phyloP scores from a whole-genome alignment of 2,797 vertebrate species.

The Cynopterus sphinx region DNA sequence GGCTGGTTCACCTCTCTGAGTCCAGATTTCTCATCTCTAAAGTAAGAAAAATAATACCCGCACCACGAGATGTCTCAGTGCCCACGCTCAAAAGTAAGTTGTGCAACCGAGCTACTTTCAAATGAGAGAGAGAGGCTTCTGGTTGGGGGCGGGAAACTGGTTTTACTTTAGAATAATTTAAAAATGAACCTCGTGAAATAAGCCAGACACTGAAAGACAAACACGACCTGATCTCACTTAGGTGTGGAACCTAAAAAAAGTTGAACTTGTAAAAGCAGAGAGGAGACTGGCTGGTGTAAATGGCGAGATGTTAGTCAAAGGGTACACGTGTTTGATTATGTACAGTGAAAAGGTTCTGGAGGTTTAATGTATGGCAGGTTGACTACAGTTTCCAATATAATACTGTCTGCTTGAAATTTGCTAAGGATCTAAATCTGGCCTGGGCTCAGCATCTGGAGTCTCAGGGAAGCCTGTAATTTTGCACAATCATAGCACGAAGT shows the following conservation, averaged over 20 bases:
- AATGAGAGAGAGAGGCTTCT: not conserved
- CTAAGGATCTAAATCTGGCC: not conserved
- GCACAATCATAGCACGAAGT: not conserved
- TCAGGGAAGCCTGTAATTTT: not conserved
- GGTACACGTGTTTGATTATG: not conserved
- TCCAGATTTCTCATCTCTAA: not conserved
- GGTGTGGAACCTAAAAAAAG: not conserved
- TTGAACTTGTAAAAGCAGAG: not conserved
- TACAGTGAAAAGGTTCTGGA: not conserved
- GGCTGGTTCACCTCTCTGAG: not conserved
- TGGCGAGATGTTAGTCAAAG: not conserved
- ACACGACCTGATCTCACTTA: no score
- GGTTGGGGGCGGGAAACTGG: not conserved
- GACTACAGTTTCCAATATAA: accelerated
- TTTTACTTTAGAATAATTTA: not conserved
- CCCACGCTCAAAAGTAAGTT: not conserved
- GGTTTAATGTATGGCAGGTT: accelerated
- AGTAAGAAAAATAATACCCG: not conserved
- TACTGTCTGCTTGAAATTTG: not conserved
- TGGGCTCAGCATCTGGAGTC: not conserved
- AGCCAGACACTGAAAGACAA: not conserved
- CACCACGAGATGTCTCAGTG: not conserved
- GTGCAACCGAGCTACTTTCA: not conserved
- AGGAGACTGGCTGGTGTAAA: not conserved
- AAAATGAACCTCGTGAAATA: not conserved